Base-by-base conservation (phyloP, 1,140 invertebrate genomes). In the Melitaea cinxia region DNA sequence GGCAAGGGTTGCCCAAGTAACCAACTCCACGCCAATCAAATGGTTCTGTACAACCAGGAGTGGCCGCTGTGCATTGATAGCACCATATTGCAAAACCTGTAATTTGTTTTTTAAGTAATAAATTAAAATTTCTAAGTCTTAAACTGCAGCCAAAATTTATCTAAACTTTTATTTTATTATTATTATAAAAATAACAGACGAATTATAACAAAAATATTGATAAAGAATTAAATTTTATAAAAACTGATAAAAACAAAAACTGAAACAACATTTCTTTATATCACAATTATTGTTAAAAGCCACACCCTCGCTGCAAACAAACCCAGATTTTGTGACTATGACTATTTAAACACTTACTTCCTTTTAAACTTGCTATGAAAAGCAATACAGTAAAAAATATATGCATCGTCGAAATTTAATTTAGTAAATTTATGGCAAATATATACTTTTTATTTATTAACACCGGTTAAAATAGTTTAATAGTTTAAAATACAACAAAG, bases 1-100 rank as follows among this genome's bases (percentile, higher is more conserved):
- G 96, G 85, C 97, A 98, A 61, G 95, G 94, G 82, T 94, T 96
- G 0, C 93, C 93, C 12, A 93, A 76, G 55, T 91, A 93, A 0
- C 93, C 93, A 28, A 93, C 85, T 45, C 94, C 93, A 5, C 94
- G 83, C 96, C 96, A 98, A 83, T 98, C 97, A 69, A 98, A 96
- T 10, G 94, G 93, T 23, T 94, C 94, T 12, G 94, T 95, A 92
- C 97, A 98, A 4, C 97, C 97, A 14, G 97, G 97, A 58, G 96
- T 95, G 15, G 96, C 97, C 28, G 96, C 95, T 14, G 96, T 96
- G 88, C 97, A 98, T 82, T 95, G 94, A 80, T 98, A 98, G 83
- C 97, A 98, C 92, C 95, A 96, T 70, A 96, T 88, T 23, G 93
- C 91, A 49, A 89, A 82, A 73, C 91, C 93, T 93, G 61, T 23